Evolutionary conservation across 2,888 invertebrate genomes (phyloP), one percentile per base, ranked within the genome.

Genomic region (Aphrophora alni): DNA sequence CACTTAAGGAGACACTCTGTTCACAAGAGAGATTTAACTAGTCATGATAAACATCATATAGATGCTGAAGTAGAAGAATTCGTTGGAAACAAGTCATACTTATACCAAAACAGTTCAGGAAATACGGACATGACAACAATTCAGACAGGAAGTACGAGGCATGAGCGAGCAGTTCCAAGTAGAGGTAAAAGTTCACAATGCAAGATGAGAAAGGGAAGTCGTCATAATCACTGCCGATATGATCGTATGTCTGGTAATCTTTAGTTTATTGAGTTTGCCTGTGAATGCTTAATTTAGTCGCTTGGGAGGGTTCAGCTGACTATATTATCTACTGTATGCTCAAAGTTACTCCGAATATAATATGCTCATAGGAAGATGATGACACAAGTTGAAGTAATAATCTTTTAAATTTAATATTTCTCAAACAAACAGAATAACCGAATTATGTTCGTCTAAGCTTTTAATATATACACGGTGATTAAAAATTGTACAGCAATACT

Each of bases 171-270:
- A 72, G 51, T 78, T 71, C 59, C n/a, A 21, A n/a, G 27, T 51
- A 71, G 78, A 78, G 78, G 78, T 78, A 78, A 78, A 78, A 71
- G 59, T 73, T 72, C 78, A 51, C 78, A 78, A 51, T 73, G 72
- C 78, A 78, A 73, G 78, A 73, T 38, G 72, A 72, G 78, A 78
- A 71, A 78, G 72, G 78, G 72, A 44, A 44, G 24, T 59, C 78
- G 71, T 24, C 59, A 59, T 59, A 59, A 21, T 59, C 59, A 59
- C 21, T 8, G 78, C 78, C 38, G 78, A 78, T 78, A 73, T 78
- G 38, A 70, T 17, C 38, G 59, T 28, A 59, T 51, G 59, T 78
- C 78, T 78, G 78, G 78, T 78, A 78, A 78, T 51, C 33, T 44
- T 27, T 25, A 44, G 38, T 38, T 14, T 28, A 33, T 28, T 26